Percentiles rank a stretch among this genome's conserved stretches.
Evolutionary conservation across 2,797 vertebrate species (phyloP).

Genomic region (Lagorchestes hirsutus): DNA sequence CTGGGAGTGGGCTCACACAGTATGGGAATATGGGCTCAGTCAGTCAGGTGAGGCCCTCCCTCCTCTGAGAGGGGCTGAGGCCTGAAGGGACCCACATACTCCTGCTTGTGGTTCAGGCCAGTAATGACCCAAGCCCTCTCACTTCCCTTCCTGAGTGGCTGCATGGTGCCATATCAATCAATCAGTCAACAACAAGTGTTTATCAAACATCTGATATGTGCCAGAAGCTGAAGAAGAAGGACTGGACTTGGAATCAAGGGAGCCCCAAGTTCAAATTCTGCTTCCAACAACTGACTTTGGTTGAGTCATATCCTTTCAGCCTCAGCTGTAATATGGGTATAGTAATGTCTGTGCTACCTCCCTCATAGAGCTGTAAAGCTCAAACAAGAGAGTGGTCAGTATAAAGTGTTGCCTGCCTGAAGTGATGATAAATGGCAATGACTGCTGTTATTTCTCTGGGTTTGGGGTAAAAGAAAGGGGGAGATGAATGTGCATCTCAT

Average conservation of each 20-base stretch:
- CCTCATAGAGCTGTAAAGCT: neutral
- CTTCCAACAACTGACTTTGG: neutral
- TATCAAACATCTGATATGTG: neutral
- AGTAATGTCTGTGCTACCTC: neutral
- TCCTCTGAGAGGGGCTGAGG: neutral
- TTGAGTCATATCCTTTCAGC: neutral
- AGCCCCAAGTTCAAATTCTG: neutral
- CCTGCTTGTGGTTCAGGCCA: neutral
- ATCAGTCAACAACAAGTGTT: neutral
- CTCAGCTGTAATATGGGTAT: neutral
- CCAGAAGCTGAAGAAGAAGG: neutral
- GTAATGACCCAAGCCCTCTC: neutral
- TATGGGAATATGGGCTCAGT: rapidly evolving
- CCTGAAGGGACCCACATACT: neutral
- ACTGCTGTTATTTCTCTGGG: neutral
- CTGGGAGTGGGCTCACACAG: rapidly evolving
- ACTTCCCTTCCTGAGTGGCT: neutral
- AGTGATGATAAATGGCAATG: neutral
- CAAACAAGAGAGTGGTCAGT: neutral
- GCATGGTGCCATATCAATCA: neutral
- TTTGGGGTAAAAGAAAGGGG: neutral
- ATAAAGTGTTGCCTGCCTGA: neutral
- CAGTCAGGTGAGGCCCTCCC: neutral
- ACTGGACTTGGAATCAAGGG: neutral
- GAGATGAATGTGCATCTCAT: neutral